Conservation (phyloP, 1,140 invertebrate species). For the Monochamus saltuarius region DNA sequence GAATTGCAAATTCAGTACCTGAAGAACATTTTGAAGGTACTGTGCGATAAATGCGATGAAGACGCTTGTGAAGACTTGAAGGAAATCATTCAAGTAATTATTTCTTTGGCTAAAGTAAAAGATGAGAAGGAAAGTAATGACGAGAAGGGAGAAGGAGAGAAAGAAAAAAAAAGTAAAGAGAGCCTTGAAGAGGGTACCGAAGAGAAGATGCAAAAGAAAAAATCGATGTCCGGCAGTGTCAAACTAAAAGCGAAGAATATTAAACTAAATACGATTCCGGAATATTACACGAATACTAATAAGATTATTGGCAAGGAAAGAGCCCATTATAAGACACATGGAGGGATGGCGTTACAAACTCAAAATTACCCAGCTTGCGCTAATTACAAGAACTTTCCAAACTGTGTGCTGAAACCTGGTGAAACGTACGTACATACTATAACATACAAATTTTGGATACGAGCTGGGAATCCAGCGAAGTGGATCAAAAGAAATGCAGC, state of each 20-base stretch:
- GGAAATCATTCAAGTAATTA: too few relatives aligned
- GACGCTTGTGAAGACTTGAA: too few relatives aligned
- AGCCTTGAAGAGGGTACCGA: too few relatives aligned
- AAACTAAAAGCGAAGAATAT: background rate
- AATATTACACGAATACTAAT: slow-evolving; percentile 32
- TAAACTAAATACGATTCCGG: slow-evolving; percentile 26
- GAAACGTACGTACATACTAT: slow-evolving; percentile 65
- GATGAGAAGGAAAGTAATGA: background rate
- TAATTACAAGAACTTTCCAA: slow-evolving; percentile 73
- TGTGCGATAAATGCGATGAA: too few relatives aligned
- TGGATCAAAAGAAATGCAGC: slow-evolving; percentile 33
- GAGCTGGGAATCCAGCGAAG: slow-evolving; percentile 38
- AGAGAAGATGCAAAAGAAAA: too few relatives aligned
- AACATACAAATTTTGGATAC: slow-evolving; percentile 59
- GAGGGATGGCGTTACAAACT: slow-evolving; percentile 78
- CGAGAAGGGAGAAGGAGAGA: background rate
- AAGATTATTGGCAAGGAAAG: slow-evolving; percentile 66
- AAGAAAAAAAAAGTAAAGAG: background rate
- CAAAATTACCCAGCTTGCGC: slow-evolving; percentile 85
- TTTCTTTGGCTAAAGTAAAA: too few relatives aligned
- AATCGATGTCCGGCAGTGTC: too few relatives aligned
- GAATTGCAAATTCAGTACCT: too few relatives aligned
- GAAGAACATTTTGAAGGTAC: too few relatives aligned
- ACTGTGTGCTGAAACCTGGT: slow-evolving; percentile 66
- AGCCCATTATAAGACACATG: slow-evolving; percentile 67